Base-by-base conservation (phyloP, 2,797 vertebrate species). In the Eutrigla gurnardus region DNA sequence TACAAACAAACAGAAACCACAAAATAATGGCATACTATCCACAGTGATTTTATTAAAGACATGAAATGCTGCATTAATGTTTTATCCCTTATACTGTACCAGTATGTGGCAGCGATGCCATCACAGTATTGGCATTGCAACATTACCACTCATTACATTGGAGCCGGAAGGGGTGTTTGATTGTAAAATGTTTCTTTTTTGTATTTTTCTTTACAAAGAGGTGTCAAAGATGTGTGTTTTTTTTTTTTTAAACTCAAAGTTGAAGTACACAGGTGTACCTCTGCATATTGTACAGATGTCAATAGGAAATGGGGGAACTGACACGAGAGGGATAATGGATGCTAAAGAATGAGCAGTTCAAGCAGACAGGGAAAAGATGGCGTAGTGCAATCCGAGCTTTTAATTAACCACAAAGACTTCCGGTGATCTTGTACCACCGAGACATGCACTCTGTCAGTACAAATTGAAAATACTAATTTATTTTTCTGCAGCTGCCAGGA, bases 11-110 rank as follows among this genome's bases (percentile, higher is more conserved):
- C n/a, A n/a, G n/a, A 87, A 89, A 54, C 37, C 47, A 73, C 70
- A 74, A 83, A 71, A 76, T 76, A 78, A 73, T 45, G 59, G 85
- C 68, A 79, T 54, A 66, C 57, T 73, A 88, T 82, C 77, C 77
- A 77, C n/a, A 66, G 73, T 50, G 81, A 77, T 84, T 76, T 86
- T 88, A 78, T 62, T 62, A 63, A 81, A 79, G 81, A 78, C 72
- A 77, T 69, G 67, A 91, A 90, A 93, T 93, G 93, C 93, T 94
- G 94, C 93, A 93, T 91, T 85, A 70, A 88, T 86, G 86, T 92
- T 90, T 58, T 84, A 84, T 88, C 88, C 88, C 87, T 81, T 71
- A 85, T 79, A 78, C 80, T 90, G 84, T 79, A 86, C 70, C 72
- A 35, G 62, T 73, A 80, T 79, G 65, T 84, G 84, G 85, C 77